Base-by-base conservation (phyloP, 1,140 invertebrate species). In the Rhopalosiphum maidis region DNA sequence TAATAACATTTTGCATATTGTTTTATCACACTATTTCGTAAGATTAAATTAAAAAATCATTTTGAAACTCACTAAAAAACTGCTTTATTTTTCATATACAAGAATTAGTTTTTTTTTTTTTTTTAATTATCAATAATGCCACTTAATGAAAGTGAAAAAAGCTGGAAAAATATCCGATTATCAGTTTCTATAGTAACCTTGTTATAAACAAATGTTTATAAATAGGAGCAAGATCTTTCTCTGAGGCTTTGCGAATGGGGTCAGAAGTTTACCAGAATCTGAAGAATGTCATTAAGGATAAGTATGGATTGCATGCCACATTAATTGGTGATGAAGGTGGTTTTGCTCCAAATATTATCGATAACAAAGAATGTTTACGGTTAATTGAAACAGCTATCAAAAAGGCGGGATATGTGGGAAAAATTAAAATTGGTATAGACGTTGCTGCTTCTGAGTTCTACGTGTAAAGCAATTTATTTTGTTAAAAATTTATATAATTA, bases 321-420 rank as follows among this genome's bases (percentile, higher is more conserved):
- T 98, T 99, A 95, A 99, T 99, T 51, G 99, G 99, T 94, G 99
- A 99, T 96, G 99, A 99, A 95, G 99, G 99, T 96, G 99, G 99
- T 94, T 99, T 99, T 95, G 99, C 99, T 90, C 99, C 99, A 68
- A 99, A 99, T 95, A 99, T 99, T 95, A 96, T 97, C 94, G 98
- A 99, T 95, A 99, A 99, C 96, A 98, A 99, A 95, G 99, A 99
- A 96, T 97, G 96, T 94, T 96, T 99, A 8, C 97, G 96, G 94
- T 96, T 99, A 7, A 98, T 99, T 94, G 97, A 97, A 48, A 97
- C 98, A 94, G 99, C 99, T 94, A 99, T 99, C 95, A 97, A 97
- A 94, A 98, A 98, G 95, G 98, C 98, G 95, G 98, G 98, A 77
- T 99, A 99, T 95, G 98, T 97, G 94, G 98, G 98, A 94, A 98